These are phyloP conservation scores for Acrossocheilus wenchowensis DNA, from an alignment of 2,797 vertebrate species.

Conservation along the genomic window DNA sequence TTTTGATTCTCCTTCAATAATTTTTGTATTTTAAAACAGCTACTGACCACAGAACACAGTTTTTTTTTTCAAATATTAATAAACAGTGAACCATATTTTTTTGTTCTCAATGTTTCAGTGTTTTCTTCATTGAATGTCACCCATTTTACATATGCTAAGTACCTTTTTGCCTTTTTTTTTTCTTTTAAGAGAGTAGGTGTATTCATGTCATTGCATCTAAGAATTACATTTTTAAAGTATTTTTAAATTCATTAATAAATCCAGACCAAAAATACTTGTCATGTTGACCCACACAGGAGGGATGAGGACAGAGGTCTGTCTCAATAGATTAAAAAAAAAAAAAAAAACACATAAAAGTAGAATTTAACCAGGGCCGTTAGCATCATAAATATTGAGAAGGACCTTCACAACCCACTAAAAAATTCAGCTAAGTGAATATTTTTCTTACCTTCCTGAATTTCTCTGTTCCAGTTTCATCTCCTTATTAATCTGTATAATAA, in stretches of 20 bases:
- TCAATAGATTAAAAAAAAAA: background rate
- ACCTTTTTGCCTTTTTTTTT: background rate
- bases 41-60: background rate
- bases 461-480: slow-evolving; percentile 9
- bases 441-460: slow-evolving; percentile 13
- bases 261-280: background rate
- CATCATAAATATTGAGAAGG: background rate
- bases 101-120: background rate
- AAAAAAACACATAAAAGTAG: background rate
- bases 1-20: background rate
- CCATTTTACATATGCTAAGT: background rate
- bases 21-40: background rate
- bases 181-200: background rate
- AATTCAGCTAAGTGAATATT: slow-evolving; percentile 1
- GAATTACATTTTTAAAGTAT: background rate
- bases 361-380: background rate
- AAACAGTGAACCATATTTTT: background rate
- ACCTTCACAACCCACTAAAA: background rate
- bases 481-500: background rate
- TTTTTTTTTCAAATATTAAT: background rate
- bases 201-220: background rate
- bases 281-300: background rate
- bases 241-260: background rate
- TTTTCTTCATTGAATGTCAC: background rate
- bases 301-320: background rate